Evolutionary conservation across 92 coral and sea anemone genomes (phyloP).

Genomic region (Zoanthus gigantus): DNA sequence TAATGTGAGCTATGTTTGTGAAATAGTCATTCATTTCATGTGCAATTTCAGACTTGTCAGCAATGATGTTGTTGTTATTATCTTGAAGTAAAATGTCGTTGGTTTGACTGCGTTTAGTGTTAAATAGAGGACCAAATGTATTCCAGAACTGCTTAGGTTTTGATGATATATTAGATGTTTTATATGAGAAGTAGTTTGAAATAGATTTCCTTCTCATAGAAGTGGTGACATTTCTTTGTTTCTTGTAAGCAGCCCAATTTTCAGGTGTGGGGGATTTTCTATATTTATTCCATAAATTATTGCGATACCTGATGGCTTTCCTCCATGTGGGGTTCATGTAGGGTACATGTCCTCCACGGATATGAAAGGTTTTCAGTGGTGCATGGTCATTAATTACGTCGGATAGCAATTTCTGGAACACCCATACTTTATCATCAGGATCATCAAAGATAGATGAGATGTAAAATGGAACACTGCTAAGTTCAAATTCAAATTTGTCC

Average conservation of each 20-base stretch:
- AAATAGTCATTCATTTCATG: background rate
- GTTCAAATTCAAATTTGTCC: constrained; percentile 35
- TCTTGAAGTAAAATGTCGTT: constrained; percentile 11
- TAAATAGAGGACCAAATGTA: constrained; percentile 5
- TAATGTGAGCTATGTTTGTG: background rate
- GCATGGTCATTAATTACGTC: constrained; percentile 34
- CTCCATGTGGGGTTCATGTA: constrained; percentile 40
- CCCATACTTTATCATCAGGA: constrained; percentile 56
- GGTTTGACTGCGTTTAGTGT: constrained; percentile 14
- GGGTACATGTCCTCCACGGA: constrained; percentile 52
- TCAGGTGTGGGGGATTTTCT: background rate
- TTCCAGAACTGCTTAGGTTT: constrained; percentile 14
- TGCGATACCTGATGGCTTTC: constrained; percentile 28
- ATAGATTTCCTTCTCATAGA: background rate
- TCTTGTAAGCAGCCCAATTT: constrained; percentile 26
- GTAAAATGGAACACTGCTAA: constrained; percentile 30
- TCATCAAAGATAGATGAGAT: constrained; percentile 51
- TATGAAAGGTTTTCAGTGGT: constrained; percentile 41
- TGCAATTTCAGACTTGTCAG: constrained; percentile 3
- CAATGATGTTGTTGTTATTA: constrained; percentile 9
- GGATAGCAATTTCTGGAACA: constrained; percentile 31
- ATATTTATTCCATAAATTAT: constrained; percentile 46
- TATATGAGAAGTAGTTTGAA: background rate
- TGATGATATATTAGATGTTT: background rate
- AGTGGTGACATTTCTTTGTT: constrained; percentile 27